Conservation (phyloP, 2,888 invertebrate species). For the Sepiola atlantica region DNA sequence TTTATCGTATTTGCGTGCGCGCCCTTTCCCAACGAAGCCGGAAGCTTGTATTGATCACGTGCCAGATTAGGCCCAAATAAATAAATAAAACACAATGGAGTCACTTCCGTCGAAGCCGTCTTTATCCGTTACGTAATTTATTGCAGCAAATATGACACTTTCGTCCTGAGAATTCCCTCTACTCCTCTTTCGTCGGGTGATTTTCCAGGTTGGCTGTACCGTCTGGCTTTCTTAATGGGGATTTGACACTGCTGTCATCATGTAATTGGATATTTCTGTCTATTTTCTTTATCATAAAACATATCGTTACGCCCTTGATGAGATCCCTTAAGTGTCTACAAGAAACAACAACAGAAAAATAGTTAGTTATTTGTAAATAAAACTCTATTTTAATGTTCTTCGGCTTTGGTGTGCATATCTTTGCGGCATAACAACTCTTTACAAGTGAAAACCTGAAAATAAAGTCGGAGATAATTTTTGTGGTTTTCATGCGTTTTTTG, state of each 20-base stretch:
- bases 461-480: no score
- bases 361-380: not conserved
- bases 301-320: not conserved
- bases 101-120: not conserved
- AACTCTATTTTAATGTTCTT: not conserved
- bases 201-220: not conserved
- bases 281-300: not conserved
- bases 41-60: not conserved
- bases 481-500: no score
- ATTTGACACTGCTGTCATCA: not conserved
- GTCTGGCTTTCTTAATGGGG: not conserved
- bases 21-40: not conserved
- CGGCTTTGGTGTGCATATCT: no score
- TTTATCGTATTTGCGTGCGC: no score
- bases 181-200: not conserved
- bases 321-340: not conserved
- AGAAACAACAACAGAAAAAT: not conserved
- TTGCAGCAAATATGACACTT: not conserved
- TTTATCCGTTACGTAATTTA: slow-evolving; percentile 4
- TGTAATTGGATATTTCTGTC: not conserved
- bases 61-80: not conserved
- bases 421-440: no score
- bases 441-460: no score
- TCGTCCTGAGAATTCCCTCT: not conserved
- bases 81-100: not conserved